Base-by-base conservation (phyloP, 2,888 invertebrate species). In the Lasioglossum zephyrum region DNA sequence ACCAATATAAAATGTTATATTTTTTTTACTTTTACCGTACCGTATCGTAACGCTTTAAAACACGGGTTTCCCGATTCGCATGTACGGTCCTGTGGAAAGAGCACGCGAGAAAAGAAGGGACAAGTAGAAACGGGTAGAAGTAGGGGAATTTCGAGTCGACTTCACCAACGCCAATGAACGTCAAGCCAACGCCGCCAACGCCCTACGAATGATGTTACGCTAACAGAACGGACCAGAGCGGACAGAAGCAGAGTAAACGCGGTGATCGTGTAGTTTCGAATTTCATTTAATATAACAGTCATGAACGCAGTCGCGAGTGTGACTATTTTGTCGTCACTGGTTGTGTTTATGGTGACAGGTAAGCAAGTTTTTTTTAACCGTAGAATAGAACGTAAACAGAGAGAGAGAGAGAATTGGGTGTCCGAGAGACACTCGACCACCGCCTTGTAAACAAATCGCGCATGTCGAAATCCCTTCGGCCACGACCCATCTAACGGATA, bases 121-220 rank as follows among this genome's bases (percentile, higher is more conserved):
- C n/a, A 53, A 69, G 60, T 44, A 44, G 44, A 44, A 44, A 11
- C 44, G 11, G 44, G 44, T 44, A 13, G 44, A 44, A 13, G 44
- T 41, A 78, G 73, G 81, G 63, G 73, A 77, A 81, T 39, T 74
- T 57, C 36, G 9, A 70, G 41, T 31, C 47, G n/a, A 39, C 72
- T 41, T 72, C 70, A 75, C 87, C 92, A 91, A 93, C 92, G 92
- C 93, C 92, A 60, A 39, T 36, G 36, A 36, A 36, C 36, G 36
- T 2, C 36, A 36, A 36, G 36, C 36, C 36, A 36, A 36, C 36
- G 36, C 39, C 39, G 39, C 88, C 92, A 91, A 93, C 92, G 92
- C 93, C 93, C 92, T 87, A 88, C 90, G 88, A 87, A 87, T 87
- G 88, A 73, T 74, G 75, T 72, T 84, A 75, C 73, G 41, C 41